Evolutionary conservation across 2,888 invertebrate genomes (phyloP).

Genomic region (Cyaniris semiargus): DNA sequence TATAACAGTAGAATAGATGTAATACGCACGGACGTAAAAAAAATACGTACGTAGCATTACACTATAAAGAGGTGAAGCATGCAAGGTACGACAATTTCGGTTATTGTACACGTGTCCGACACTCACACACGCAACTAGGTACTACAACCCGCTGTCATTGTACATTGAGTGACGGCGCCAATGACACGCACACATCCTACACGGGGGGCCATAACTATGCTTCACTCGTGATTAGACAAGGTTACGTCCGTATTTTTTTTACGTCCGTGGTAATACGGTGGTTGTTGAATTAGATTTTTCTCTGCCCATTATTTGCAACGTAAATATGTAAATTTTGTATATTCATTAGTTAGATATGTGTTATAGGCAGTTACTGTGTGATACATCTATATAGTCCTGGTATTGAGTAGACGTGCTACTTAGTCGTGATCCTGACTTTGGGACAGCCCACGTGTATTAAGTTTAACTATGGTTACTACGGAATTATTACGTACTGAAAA

Average conservation of each 20-base stretch:
- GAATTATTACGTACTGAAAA: not conserved
- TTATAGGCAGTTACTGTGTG: constrained; percentile 54
- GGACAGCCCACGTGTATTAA: not conserved
- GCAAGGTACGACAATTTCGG: too few relatives aligned
- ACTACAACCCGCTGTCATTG: too few relatives aligned
- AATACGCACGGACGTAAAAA: too few relatives aligned
- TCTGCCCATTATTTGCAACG: constrained; percentile 24
- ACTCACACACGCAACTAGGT: too few relatives aligned
- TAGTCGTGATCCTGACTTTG: constrained; percentile 19
- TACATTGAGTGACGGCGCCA: too few relatives aligned
- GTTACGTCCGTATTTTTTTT: too few relatives aligned
- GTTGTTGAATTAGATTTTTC: constrained; percentile 28
- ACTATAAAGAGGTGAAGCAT: too few relatives aligned
- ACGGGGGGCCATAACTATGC: too few relatives aligned
- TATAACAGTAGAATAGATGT: constrained; percentile 21
- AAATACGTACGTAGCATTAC: too few relatives aligned
- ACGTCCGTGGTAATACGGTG: constrained; percentile 26
- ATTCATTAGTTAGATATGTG: constrained; percentile 48
- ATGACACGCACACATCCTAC: too few relatives aligned
- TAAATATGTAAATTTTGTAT: constrained; percentile 47
- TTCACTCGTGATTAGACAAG: too few relatives aligned
- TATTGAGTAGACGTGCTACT: constrained; percentile 26
- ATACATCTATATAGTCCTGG: constrained; percentile 42
- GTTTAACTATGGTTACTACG: not conserved
- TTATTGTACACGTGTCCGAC: too few relatives aligned